Base-by-base conservation (phyloP, 2,888 invertebrate genomes). In the Eupsilia transversa region DNA sequence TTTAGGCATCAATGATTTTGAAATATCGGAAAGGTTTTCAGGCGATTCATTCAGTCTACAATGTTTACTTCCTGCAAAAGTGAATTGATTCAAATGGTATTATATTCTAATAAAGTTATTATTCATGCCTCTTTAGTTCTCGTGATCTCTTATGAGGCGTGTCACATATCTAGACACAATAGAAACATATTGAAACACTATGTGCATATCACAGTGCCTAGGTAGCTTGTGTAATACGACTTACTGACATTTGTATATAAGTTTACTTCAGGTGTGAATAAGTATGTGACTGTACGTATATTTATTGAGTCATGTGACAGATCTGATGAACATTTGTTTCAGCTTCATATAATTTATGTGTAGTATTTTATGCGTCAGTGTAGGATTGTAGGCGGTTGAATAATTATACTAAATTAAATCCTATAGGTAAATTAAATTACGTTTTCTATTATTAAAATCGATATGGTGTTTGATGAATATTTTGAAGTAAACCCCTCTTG, bases 91-190 rank as follows among this genome's bases (percentile, higher is more conserved):
- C 46, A 14, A 67, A 56, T 65, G 5, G 30, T 43, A 64, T 43
- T 72, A 71, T 72, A 71, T 65, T 74, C 73, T 79, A 54, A 80
- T 82, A 79, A 73, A 84, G 83, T 91, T 91, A 89, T 87, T 91
- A 92, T 93, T 92, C 90, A 91, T 87, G 87, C 72, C 85, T 87
- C 88, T 88, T 91, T 85, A 86, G 79, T 88, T 91, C 90, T 91
- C 89, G 88, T 91, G 92, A 92, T 91, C 83, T 86, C 87, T 91
- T 90, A 83, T 89, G 89, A 92, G 91, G 88, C 91, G 88, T 91
- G 88, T 92, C 92, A 90, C 89, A 92, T 89, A 85, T 74, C n/a
- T 68, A 67, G 23, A 83, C 72, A 88, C 87, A 86, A 88, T 87
- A 70, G 83, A 65, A 61, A 71, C 67, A 72, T 61, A 82, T 77